A percentile compares a stretch with the other conserved stretches of the same genome.
These are phyloP conservation scores for Gymnosoma rotundatum DNA, from an alignment of 2,888 invertebrate genomes.

Conservation along the genomic window DNA sequence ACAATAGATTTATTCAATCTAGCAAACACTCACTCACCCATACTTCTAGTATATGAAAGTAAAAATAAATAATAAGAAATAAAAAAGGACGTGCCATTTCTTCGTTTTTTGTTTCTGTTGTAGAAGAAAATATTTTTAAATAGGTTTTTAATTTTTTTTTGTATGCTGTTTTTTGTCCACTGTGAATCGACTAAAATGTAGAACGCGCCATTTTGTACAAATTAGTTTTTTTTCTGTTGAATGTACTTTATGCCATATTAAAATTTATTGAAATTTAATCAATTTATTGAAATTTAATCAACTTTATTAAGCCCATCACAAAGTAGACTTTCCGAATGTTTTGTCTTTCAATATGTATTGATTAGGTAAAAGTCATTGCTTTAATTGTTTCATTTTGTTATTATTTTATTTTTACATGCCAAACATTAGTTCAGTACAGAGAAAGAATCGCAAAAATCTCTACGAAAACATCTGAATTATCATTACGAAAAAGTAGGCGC, in stretches of 20 bases:
- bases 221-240: background rate
- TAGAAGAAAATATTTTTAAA: conserved; percentile 13
- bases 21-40: conserved; percentile 6
- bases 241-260: background rate
- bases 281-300: too few relatives aligned
- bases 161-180: background rate
- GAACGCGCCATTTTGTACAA: background rate
- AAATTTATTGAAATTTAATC: background rate
- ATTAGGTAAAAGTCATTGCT: too few relatives aligned
- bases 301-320: too few relatives aligned
- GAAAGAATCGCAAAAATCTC: too few relatives aligned
- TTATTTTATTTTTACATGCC: too few relatives aligned
- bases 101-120: background rate
- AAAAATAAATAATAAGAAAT: conserved; percentile 33
- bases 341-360: too few relatives aligned
- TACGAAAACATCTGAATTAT: too few relatives aligned
- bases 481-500: too few relatives aligned
- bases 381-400: too few relatives aligned
- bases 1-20: conserved; percentile 30
- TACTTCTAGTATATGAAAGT: conserved; percentile 18
- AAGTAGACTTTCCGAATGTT: too few relatives aligned
- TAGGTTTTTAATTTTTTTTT: conserved; percentile 4
- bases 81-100: conserved; percentile 21
- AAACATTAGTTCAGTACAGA: too few relatives aligned
- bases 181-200: background rate